phyloP scores from a whole-genome alignment of 2,888 invertebrate genomes.

The Agonopterix subpropinquella region DNA sequence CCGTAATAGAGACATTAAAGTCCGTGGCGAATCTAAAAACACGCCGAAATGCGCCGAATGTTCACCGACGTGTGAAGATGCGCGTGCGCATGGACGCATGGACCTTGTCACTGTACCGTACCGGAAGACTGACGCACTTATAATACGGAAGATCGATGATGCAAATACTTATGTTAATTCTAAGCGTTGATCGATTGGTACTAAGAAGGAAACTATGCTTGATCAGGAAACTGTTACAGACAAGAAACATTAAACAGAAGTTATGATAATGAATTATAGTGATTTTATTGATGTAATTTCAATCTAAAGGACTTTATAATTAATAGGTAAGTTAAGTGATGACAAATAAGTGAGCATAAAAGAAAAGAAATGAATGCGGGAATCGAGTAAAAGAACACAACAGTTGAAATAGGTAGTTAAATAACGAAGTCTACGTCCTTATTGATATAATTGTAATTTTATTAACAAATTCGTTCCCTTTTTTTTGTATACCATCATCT shows the following conservation, averaged over 20 bases:
- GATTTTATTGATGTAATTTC: too few species aligned
- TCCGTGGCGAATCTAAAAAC: slow-evolving; percentile 2
- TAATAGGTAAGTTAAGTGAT: too few species aligned
- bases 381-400: too few species aligned
- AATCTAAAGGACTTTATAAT: too few species aligned
- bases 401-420: too few species aligned
- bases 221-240: slow-evolving; percentile 9
- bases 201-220: slow-evolving; percentile 13
- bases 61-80: slow-evolving; percentile 1
- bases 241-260: not conserved
- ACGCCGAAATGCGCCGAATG: not conserved
- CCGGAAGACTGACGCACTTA: slow-evolving; percentile 40
- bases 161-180: slow-evolving; percentile 25
- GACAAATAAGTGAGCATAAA: too few species aligned
- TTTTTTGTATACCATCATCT: too few species aligned
- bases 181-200: slow-evolving; percentile 24
- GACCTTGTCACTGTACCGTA: slow-evolving; percentile 8
- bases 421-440: too few species aligned
- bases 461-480: too few species aligned
- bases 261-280: too few species aligned
- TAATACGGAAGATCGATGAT: slow-evolving; percentile 34
- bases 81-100: not conserved
- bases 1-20: slow-evolving; percentile 3
- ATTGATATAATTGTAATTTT: too few species aligned
- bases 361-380: too few species aligned